phyloP scores from a whole-genome alignment of 2,797 vertebrate genomes.

The Oophaga sylvatica region DNA sequence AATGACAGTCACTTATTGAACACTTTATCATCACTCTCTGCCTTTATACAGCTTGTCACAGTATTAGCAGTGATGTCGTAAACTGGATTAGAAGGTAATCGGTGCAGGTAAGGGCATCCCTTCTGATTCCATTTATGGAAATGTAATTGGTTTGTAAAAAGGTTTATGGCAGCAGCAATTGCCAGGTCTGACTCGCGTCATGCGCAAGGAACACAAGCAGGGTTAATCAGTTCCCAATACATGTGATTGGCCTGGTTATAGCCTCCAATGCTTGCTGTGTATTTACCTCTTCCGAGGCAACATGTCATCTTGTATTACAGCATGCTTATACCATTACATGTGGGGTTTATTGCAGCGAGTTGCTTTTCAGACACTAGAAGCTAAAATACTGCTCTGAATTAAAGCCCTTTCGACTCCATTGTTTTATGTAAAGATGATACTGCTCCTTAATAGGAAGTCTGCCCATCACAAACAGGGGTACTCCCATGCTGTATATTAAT shows the following conservation, averaged over 20 bases:
- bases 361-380: not conserved
- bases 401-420: no score
- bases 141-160: not conserved
- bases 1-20: no score
- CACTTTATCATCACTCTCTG: not conserved
- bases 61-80: not conserved
- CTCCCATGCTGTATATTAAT: no score
- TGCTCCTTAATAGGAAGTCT: no score
- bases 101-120: not conserved
- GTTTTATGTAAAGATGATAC: no score
- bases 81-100: not conserved
- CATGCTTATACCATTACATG: not conserved
- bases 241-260: not conserved
- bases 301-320: not conserved
- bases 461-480: no score
- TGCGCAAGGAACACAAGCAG: not conserved
- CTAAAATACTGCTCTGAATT: no score
- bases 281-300: not conserved
- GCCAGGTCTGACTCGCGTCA: not conserved
- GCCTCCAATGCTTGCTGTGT: not conserved
- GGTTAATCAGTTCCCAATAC: conserved; percentile 16
- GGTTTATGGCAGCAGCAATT: not conserved
- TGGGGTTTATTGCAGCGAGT: not conserved
- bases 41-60: not conserved
- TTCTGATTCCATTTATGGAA: conserved; percentile 31